A percentile compares a stretch with the other conserved stretches of the same genome.
Evolutionary conservation across 2,113 vertebrate species (phyloP).

Genomic region (Lynx canadensis): DNA sequence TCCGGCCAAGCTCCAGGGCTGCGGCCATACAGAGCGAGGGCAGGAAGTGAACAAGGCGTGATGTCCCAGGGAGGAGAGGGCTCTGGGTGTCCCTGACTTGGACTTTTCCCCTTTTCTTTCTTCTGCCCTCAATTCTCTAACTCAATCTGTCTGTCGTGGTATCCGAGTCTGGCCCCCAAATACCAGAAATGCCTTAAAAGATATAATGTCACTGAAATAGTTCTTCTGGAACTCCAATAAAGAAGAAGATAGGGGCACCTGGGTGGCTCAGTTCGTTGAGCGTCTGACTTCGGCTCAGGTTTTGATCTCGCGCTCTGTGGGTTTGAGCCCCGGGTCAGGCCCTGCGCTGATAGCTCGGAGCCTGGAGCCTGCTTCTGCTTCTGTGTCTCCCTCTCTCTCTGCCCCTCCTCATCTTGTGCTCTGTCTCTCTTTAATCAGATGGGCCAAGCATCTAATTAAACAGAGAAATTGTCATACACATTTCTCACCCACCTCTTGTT

Average conservation of each 20-base stretch:
- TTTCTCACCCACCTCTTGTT: neutral
- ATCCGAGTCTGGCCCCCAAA: neutral
- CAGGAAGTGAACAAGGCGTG: neutral
- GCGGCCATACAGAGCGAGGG: neutral
- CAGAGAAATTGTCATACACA: neutral
- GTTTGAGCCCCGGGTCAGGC: too few relatives aligned
- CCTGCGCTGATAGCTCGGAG: too few relatives aligned
- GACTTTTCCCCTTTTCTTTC: neutral
- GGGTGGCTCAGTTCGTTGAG: too few relatives aligned
- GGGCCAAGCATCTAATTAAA: constrained; percentile 23
- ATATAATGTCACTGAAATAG: neutral
- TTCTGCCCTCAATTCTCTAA: neutral
- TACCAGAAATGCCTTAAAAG: neutral
- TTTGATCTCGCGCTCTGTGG: too few relatives aligned
- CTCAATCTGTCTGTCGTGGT: neutral
- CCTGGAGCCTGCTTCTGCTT: too few relatives aligned
- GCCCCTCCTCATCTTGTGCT: too few relatives aligned
- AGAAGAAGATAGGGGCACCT: neutral
- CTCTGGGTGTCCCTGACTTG: neutral
- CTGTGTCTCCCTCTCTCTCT: too few relatives aligned
- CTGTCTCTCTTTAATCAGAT: too few relatives aligned
- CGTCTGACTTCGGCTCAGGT: too few relatives aligned
- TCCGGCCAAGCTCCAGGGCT: neutral
- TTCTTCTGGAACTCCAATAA: neutral
- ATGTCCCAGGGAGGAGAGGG: neutral